A percentile compares a stretch with the other conserved stretches of the same genome.
Conservation (phyloP, 2,888 invertebrate genomes). For the Microctonus brassicae region DNA sequence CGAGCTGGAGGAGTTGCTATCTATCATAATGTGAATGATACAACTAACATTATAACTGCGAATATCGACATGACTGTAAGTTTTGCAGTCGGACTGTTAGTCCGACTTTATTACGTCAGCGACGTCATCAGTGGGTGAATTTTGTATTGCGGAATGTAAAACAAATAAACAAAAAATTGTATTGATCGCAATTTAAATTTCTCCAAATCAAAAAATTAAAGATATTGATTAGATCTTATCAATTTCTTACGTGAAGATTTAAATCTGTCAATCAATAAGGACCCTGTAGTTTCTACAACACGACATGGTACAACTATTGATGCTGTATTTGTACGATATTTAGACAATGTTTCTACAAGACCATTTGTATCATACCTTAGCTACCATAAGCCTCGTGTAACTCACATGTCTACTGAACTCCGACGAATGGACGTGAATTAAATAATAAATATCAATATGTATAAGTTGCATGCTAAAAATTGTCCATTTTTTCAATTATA, state of each 20-base stretch:
- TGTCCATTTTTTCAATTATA: not conserved
- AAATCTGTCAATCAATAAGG: conserved; percentile 3
- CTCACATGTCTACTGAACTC: not conserved
- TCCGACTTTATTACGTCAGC: not conserved
- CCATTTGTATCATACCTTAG: conserved; percentile 7
- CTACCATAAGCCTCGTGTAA: conserved; percentile 9
- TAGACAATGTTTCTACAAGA: not conserved
- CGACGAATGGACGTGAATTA: not conserved
- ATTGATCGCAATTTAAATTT: conserved; percentile 21
- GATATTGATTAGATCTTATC: conserved; percentile 17
- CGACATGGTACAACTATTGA: conserved; percentile 5
- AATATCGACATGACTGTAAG: conserved; percentile 15
- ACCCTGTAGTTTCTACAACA: not conserved
- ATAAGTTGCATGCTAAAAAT: too few species aligned
- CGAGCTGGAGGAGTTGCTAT: conserved; percentile 35
- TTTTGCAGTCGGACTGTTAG: too few species aligned
- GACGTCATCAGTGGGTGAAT: conserved; percentile 28
- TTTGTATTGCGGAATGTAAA: conserved; percentile 28
- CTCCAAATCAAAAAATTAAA: conserved; percentile 5
- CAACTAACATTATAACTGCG: conserved; percentile 15
- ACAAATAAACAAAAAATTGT: conserved; percentile 29
- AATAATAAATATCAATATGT: not conserved
- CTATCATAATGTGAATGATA: conserved; percentile 16
- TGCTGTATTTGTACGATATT: conserved; percentile 14
- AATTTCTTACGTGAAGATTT: not conserved